Evolutionary conservation across 2,113 vertebrate species (phyloP).

Genomic region (Gallinago paraguaiae): DNA sequence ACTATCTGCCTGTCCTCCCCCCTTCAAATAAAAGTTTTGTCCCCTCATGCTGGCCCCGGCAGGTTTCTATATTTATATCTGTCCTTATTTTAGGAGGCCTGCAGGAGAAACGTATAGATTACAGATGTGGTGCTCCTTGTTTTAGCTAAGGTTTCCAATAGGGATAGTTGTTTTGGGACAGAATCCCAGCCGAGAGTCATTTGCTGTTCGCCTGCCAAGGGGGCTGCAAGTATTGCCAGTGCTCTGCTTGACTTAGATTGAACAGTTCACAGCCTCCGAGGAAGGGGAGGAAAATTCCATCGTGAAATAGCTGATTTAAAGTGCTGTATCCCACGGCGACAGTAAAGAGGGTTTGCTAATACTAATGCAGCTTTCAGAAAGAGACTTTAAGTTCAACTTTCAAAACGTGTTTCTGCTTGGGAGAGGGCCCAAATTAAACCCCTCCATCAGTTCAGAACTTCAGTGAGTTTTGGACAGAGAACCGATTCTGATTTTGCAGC

Average conservation of each 20-base stretch:
- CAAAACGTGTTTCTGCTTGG: background rate
- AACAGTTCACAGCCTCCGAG: constrained; percentile 55
- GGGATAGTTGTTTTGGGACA: constrained; percentile 52
- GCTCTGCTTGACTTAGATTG: constrained; percentile 51
- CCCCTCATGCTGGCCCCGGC: background rate
- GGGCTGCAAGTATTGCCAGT: constrained; percentile 20
- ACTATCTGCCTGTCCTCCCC: background rate
- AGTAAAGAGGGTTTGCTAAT: constrained; percentile 7
- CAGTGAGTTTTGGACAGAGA: background rate
- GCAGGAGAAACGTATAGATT: constrained; percentile 23
- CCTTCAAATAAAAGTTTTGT: background rate
- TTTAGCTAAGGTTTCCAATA: constrained; percentile 41
- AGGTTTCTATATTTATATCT: constrained; percentile 63
- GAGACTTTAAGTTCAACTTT: background rate
- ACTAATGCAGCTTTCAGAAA: background rate
- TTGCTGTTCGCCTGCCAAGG: constrained; percentile 37
- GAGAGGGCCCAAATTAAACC: background rate
- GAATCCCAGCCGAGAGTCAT: constrained; percentile 36
- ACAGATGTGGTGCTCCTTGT: constrained; percentile 58
- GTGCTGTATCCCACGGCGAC: background rate
- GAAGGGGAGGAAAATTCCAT: constrained; percentile 61
- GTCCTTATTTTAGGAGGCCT: constrained; percentile 45
- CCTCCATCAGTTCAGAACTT: background rate
- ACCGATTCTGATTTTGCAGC: background rate
- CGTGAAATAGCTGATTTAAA: constrained; percentile 38